Evolutionary conservation across 2,113 vertebrate genomes (phyloP).

Genomic region (Dendropsophus ebraccatus): DNA sequence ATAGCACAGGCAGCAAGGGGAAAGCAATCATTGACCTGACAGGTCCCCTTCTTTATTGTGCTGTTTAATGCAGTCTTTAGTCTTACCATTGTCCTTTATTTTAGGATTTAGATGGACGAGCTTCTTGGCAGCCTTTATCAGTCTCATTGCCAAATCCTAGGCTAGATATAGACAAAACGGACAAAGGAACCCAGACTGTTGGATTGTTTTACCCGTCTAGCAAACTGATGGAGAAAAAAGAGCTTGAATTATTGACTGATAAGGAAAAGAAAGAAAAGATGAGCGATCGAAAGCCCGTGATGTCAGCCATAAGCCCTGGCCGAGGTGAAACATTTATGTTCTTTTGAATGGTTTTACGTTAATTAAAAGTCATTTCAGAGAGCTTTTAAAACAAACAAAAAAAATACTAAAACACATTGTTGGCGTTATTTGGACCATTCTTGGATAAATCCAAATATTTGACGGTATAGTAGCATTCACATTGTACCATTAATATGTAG

Average conservation of each 20-base stretch:
- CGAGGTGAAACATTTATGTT: conserved; percentile 73
- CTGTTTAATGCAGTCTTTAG: too few relatives aligned
- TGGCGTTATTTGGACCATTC: too few relatives aligned
- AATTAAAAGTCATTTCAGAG: too few relatives aligned
- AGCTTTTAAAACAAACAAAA: too few relatives aligned
- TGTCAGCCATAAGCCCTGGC: conserved; percentile 88
- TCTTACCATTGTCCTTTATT: background rate
- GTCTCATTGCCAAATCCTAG: conserved; percentile 50
- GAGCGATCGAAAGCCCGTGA: conserved; percentile 75
- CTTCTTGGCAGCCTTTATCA: conserved; percentile 70
- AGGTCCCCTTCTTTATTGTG: too few relatives aligned
- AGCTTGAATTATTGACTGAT: conserved; percentile 71
- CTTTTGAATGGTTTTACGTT: too few relatives aligned
- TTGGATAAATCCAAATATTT: too few relatives aligned
- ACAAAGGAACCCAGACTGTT: conserved; percentile 82
- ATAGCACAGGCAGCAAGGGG: too few relatives aligned
- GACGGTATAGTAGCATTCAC: too few relatives aligned
- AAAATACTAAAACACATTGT: too few relatives aligned
- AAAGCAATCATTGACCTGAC: too few relatives aligned
- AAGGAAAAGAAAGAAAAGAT: conserved; percentile 73
- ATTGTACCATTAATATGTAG: too few relatives aligned
- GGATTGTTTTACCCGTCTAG: conserved; percentile 90
- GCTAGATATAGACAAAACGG: conserved; percentile 62
- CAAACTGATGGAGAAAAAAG: conserved; percentile 76
- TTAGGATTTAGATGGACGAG: conserved; percentile 60